Evolutionary conservation across 2,888 invertebrate genomes (phyloP).

Genomic region (Acronicta leporina): DNA sequence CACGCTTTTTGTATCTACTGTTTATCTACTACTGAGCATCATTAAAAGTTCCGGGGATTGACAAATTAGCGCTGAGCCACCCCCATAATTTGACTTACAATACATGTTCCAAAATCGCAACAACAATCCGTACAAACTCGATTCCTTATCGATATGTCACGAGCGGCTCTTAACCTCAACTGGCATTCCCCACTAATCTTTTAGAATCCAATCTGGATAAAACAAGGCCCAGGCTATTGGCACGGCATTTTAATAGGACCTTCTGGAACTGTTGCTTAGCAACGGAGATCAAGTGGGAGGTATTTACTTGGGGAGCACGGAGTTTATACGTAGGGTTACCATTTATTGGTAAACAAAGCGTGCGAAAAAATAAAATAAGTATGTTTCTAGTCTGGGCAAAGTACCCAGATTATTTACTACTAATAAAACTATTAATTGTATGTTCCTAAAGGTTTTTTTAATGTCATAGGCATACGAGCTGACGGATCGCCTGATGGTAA

Average conservation of each 20-base stretch:
- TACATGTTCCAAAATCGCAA: not conserved
- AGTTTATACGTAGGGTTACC: slow-evolving; percentile 17
- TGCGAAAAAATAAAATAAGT: no score
- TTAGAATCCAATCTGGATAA: slow-evolving; percentile 47
- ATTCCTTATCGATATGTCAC: slow-evolving; percentile 7
- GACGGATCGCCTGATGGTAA: no score
- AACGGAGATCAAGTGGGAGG: slow-evolving; percentile 25
- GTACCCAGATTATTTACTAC: no score
- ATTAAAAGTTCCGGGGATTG: no score
- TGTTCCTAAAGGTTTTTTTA: no score
- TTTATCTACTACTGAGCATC: no score
- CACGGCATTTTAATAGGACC: slow-evolving; percentile 33
- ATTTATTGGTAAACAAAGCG: not conserved
- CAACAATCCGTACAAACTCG: not conserved
- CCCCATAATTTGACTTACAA: no score
- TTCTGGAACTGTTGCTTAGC: slow-evolving; percentile 28
- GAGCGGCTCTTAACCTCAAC: slow-evolving; percentile 3
- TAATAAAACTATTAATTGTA: no score
- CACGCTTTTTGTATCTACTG: no score
- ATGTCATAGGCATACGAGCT: no score
- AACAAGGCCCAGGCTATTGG: slow-evolving; percentile 35
- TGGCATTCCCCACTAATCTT: slow-evolving; percentile 31
- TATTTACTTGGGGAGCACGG: slow-evolving; percentile 14
- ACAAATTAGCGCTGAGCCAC: no score
- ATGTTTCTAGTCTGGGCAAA: no score